A percentile compares a stretch with the other conserved stretches of the same genome.
phyloP scores from a whole-genome alignment of 2,888 invertebrate genomes.

The Hydriomena furcata region DNA sequence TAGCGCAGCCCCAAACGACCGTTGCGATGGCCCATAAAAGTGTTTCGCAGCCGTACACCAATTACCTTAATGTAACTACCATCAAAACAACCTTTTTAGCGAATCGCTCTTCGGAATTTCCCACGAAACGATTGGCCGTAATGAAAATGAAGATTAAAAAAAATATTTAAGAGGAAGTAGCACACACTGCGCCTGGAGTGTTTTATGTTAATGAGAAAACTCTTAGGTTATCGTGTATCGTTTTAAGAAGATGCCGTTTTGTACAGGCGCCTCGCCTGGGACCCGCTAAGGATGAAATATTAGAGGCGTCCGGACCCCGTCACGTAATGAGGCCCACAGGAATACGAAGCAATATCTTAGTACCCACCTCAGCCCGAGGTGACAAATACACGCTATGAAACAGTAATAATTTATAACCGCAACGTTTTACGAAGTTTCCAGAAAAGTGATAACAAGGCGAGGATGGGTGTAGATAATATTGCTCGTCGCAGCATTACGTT shows the following conservation, averaged over 20 bases:
- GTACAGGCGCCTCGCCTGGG: constrained; percentile 49
- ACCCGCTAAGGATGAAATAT: constrained; percentile 73
- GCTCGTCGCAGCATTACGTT: constrained; percentile 52
- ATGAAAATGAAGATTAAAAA: constrained; percentile 67
- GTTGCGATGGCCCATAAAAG: constrained; percentile 72
- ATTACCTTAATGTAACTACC: constrained; percentile 80
- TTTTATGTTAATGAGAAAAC: constrained; percentile 64
- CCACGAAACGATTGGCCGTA: constrained; percentile 64
- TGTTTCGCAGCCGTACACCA: constrained; percentile 75
- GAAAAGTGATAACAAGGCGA: constrained; percentile 63
- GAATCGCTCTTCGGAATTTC: constrained; percentile 64
- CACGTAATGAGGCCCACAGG: constrained; percentile 78
- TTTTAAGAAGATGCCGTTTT: constrained; percentile 44
- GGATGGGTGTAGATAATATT: constrained; percentile 52
- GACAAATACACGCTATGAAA: constrained; percentile 78
- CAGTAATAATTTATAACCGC: constrained; percentile 79
- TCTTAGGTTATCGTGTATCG: constrained; percentile 47
- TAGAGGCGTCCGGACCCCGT: constrained; percentile 66
- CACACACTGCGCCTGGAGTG: constrained; percentile 44
- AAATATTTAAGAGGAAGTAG: constrained; percentile 37
- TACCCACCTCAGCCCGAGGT: constrained; percentile 71
- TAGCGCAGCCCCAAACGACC: constrained; percentile 69
- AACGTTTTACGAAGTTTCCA: constrained; percentile 63
- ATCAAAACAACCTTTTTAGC: constrained; percentile 75
- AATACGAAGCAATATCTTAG: constrained; percentile 81